phyloP scores from a whole-genome alignment of 1,140 invertebrate species.

The Marisa cornuarietis region DNA sequence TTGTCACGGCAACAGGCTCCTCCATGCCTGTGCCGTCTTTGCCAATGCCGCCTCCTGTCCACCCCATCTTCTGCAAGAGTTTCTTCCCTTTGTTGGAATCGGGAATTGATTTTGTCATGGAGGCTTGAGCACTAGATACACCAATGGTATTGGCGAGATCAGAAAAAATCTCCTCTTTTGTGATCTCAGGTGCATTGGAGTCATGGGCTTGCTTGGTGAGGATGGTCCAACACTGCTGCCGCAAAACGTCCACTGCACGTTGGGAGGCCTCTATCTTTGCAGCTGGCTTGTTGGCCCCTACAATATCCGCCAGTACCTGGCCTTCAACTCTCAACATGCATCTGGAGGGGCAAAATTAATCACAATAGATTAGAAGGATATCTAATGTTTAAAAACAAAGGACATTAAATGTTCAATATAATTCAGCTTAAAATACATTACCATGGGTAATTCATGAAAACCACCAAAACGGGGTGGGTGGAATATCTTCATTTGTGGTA shows the following conservation, averaged over 20 bases:
- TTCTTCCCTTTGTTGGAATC: conserved; percentile 74
- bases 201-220: conserved; percentile 72
- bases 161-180: conserved; percentile 57
- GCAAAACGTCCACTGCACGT: conserved; percentile 42
- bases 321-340: conserved; percentile 47
- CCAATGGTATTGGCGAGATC: conserved; percentile 61
- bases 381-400: too few relatives aligned
- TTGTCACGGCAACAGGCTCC: conserved; percentile 69
- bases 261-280: conserved; percentile 42
- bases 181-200: conserved; percentile 36
- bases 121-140: background rate
- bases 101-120: conserved; percentile 61
- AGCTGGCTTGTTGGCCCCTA: conserved; percentile 30
- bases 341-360: background rate
- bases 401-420: too few relatives aligned
- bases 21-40: conserved; percentile 74
- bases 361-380: too few relatives aligned
- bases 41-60: conserved; percentile 81
- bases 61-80: conserved; percentile 83
- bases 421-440: too few relatives aligned
- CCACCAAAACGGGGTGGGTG: too few relatives aligned
- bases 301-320: conserved; percentile 32
- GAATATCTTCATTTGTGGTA: too few relatives aligned
- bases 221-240: conserved; percentile 53
- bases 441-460: too few relatives aligned